Conservation (phyloP, 2,888 invertebrate genomes). For the Magallana nippona region DNA sequence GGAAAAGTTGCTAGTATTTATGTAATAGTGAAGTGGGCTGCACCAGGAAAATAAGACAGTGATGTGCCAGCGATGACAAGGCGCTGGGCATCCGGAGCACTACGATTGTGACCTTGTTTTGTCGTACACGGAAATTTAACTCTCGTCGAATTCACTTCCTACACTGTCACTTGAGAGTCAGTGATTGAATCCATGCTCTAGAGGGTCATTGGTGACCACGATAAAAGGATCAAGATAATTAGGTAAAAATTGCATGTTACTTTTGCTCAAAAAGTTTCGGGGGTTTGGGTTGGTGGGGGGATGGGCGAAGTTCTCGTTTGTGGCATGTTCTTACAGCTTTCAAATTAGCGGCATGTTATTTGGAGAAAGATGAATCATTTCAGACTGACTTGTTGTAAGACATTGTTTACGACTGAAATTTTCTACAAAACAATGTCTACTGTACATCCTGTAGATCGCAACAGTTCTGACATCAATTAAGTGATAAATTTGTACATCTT, state of each 20-base stretch:
- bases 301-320: neutral
- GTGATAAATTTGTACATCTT: conserved; percentile 9
- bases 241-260: conserved; percentile 11
- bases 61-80: conserved; percentile 26
- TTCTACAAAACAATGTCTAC: conserved; percentile 20
- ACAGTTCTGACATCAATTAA: neutral
- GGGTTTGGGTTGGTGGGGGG: no score
- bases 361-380: conserved; percentile 12
- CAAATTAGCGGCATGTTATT: neutral
- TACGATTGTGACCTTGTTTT: conserved; percentile 29
- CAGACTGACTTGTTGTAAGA: conserved; percentile 24
- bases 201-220: conserved; percentile 15
- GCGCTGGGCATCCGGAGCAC: conserved; percentile 27
- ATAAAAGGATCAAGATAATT: conserved; percentile 10
- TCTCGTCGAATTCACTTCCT: conserved; percentile 30
- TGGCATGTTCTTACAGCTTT: neutral
- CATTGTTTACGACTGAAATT: conserved; percentile 17
- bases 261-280: neutral
- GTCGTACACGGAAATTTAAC: conserved; percentile 33
- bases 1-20: conserved; percentile 18
- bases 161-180: neutral
- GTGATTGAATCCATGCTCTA: neutral
- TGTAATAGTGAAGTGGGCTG: conserved; percentile 4
- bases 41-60: conserved; percentile 30
- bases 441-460: conserved; percentile 8